Base-by-base conservation (phyloP, 2,113 vertebrate species). In the Campylomormyrus numenius region DNA sequence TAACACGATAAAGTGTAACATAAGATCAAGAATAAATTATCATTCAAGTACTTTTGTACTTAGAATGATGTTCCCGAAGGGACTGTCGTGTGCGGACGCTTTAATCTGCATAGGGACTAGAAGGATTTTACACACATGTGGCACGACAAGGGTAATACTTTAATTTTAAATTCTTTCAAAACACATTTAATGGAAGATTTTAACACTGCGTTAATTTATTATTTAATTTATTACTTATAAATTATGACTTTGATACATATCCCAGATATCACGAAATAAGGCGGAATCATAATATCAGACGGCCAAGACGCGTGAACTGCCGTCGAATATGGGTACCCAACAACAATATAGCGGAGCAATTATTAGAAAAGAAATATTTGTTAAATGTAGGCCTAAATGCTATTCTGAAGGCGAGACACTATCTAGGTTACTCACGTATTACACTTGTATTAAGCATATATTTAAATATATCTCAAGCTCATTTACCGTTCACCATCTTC, bases 41-140 rank as follows among this genome's bases (percentile, higher is more conserved):
- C 95, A 95, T 94, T 94, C 95, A 94, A 96, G 92, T 88, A 88
- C 88, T 93, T 93, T 91, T 90, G 89, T 94, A 94, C 91, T 89
- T 93, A 89, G 88, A 92, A 92, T 93, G 88, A 46, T 91, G 88
- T 93, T 92, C 94, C 93, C 94, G 92, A 88, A 92, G 95, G 95
- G 93, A n/a, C 90, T 56, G 83, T 74, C 87, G 92, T 86, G 91
- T 89, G 89, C 83, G 93, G 91, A 90, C 88, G 87, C 50, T 48
- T 88, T 11, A 86, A 92, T 90, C 83, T 93, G 94, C 91, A 89
- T 92, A 92, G 89, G 91, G 88, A 92, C 80, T 3, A 89, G 92
- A 92, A 97, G 96, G 96, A 96, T 94, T 92, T 96, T 70, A 31
- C 62, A 70, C 10, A 70, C 0, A 66, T 66, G 62, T 70, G 62